Evolutionary conservation across 1,140 invertebrate genomes (phyloP).

Genomic region (Drosophila azteca): DNA sequence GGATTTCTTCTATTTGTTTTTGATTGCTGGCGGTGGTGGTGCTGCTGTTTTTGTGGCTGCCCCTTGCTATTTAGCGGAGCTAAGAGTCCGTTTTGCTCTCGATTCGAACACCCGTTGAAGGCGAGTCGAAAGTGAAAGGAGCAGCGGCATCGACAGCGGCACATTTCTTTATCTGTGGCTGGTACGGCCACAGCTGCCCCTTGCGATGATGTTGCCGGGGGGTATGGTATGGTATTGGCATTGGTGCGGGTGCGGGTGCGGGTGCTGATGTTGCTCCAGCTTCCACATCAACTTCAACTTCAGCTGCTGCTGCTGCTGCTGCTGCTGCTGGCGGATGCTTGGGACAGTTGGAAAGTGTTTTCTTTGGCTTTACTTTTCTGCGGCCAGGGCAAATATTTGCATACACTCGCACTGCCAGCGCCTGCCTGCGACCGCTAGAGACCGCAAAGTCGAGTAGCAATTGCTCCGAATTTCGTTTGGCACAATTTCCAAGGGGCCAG

Average conservation of each 20-base stretch:
- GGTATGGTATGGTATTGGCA: slow-evolving; percentile 45
- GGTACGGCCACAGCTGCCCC: slow-evolving; percentile 12
- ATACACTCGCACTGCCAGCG: slow-evolving; percentile 32
- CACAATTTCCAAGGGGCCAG: slow-evolving; percentile 63
- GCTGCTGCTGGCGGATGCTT: slow-evolving; percentile 64
- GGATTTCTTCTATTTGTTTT: slow-evolving; percentile 66
- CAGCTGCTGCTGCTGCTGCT: slow-evolving; percentile 6
- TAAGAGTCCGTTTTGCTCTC: slow-evolving; percentile 77
- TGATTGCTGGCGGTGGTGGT: slow-evolving; percentile 39
- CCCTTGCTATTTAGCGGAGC: slow-evolving; percentile 45
- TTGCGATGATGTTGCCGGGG: slow-evolving; percentile 26
- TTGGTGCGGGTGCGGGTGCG: slow-evolving; percentile 64
- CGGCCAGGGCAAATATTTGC: slow-evolving; percentile 68
- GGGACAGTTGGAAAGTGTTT: slow-evolving; percentile 78
- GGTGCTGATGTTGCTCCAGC: slow-evolving; percentile 59
- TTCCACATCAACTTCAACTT: slow-evolving; percentile 28
- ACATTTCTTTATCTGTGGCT: slow-evolving; percentile 59
- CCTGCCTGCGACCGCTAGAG: slow-evolving; percentile 17
- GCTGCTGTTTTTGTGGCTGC: slow-evolving; percentile 17
- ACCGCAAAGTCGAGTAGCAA: slow-evolving; percentile 74
- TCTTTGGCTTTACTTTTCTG: slow-evolving; percentile 24
- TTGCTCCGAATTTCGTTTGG: slow-evolving; percentile 78
- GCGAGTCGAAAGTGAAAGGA: slow-evolving; percentile 80
- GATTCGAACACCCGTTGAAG: slow-evolving; percentile 52
- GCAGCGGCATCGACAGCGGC: slow-evolving; percentile 31